Conservation (phyloP, 2,888 invertebrate species). For the Empis livida region DNA sequence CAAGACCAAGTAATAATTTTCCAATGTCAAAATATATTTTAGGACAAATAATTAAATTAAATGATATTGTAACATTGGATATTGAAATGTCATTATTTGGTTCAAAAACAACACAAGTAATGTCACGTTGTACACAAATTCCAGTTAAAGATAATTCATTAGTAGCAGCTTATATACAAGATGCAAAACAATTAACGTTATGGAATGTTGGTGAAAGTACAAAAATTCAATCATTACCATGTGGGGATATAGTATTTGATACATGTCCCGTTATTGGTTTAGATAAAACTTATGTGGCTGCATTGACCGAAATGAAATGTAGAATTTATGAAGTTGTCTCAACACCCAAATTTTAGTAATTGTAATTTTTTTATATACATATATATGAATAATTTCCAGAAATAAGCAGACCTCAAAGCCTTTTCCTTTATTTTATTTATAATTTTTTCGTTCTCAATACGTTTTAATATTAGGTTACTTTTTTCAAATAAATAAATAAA, state of each 20-base stretch:
- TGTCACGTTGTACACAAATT: conserved; percentile 40
- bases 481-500: no score
- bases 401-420: no score
- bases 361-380: not conserved
- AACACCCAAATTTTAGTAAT: not conserved
- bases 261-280: conserved; percentile 44
- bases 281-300: conserved; percentile 43
- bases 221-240: conserved; percentile 43
- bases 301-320: conserved; percentile 52
- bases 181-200: conserved; percentile 47
- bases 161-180: conserved; percentile 64
- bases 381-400: no score
- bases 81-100: conserved; percentile 50
- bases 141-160: conserved; percentile 39
- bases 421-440: no score
- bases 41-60: conserved; percentile 37
- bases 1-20: conserved; percentile 47
- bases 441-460: no score
- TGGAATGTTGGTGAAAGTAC: conserved; percentile 48
- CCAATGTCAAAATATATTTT: conserved; percentile 43
- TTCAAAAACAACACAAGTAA: conserved; percentile 49
- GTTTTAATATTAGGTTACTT: no score
- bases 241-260: conserved; percentile 54
- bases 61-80: conserved; percentile 41
- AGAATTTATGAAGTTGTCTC: conserved; percentile 46